Evolutionary conservation across 2,113 vertebrate genomes (phyloP), one percentile per base, ranked within the genome.

Genomic region (Hassar affinis): DNA sequence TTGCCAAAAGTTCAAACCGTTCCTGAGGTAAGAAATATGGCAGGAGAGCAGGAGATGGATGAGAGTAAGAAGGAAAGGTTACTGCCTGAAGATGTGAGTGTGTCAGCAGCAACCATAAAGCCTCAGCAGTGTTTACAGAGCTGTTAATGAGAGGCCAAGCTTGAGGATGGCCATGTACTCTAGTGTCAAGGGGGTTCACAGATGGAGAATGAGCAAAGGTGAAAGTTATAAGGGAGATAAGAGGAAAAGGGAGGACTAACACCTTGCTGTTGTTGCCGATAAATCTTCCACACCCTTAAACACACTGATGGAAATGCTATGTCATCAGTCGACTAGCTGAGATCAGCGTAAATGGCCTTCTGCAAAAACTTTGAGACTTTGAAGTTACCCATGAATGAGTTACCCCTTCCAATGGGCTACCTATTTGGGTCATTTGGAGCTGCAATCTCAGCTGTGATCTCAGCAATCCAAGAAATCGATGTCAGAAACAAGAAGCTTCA

Each of bases 121-220:
- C 68, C 38, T 74, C 62, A 35, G 42, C n/a, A 45, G 54, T 71
- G 76, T 82, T 72, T 74, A 83, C 69, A 86, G 64, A 78, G 66
- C 45, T 74, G n/a, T 42, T 85, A 85, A 85, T 81, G 59, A 85
- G 69, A 81, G 71, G 59, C 18, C 51, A 81, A 17, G 52, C 57
- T 76, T 54, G 30, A 74, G 85, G 86, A 76, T 51, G 51, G 79
- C 82, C 62, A 57, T 75, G 69, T 54, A 61, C 35, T 12, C 56
- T 45, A 72, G 33, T n/a, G 20, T 57, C 42, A 72, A 47, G 54
- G n/a, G 64, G 80, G 66, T 27, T 61, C 51, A 18, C 45, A 51
- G 71, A 75, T 71, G 57, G 18, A 51, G 81, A 38, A 25, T 22
- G n/a, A 18, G n/a, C 38, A 64, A 57, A 71, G 80, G 66, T 56